Conservation (phyloP, 1,140 invertebrate species). For the Drosophila pseudoananassae region DNA sequence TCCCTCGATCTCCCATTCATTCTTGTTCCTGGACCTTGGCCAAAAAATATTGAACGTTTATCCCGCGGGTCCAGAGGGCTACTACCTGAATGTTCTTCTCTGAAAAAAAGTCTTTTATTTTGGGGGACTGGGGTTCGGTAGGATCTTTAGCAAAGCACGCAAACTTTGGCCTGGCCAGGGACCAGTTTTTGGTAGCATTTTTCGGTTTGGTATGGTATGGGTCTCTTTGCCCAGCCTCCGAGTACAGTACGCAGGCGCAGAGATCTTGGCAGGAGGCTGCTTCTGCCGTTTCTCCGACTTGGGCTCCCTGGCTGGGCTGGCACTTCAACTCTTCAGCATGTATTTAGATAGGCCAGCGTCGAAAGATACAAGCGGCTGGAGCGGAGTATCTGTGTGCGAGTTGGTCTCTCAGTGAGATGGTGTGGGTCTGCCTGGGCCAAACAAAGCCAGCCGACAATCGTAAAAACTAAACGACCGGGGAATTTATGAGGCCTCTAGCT, state of each 20-base stretch:
- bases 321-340: constrained; percentile 71
- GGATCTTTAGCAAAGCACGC: constrained; percentile 74
- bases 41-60: constrained; percentile 42
- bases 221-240: constrained; percentile 10
- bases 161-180: constrained; percentile 69
- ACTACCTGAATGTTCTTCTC: constrained; percentile 36
- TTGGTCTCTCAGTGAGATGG: constrained; percentile 2
- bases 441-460: constrained; percentile 79
- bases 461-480: constrained; percentile 77
- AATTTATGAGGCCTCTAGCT: constrained; percentile 70
- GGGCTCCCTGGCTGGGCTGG: constrained; percentile 46
- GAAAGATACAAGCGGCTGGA: constrained; percentile 63
- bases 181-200: constrained; percentile 63
- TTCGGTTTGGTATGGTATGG: constrained; percentile 9
- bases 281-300: constrained; percentile 30
- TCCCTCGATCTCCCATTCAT: constrained; percentile 23
- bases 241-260: constrained; percentile 66
- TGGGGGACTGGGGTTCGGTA: constrained; percentile 27
- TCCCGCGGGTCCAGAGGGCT: constrained; percentile 21
- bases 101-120: constrained; percentile 28
- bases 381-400: constrained; percentile 40
- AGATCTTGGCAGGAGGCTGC: constrained; percentile 65
- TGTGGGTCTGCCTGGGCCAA: constrained; percentile 40
- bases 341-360: constrained; percentile 75
- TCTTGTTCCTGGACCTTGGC: constrained; percentile 19